Conservation (phyloP, 1,140 invertebrate species). For the Drosophila watanabei region DNA sequence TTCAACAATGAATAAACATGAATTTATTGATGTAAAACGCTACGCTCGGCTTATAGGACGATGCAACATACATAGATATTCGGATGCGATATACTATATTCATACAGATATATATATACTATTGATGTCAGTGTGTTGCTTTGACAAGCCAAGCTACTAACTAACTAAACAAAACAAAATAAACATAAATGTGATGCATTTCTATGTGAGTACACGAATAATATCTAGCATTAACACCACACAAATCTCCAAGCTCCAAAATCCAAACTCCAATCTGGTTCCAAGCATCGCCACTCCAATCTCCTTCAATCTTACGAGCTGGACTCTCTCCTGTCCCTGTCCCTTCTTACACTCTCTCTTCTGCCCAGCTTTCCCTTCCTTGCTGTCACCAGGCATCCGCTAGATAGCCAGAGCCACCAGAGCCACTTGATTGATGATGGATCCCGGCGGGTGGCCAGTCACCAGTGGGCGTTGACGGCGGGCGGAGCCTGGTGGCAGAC, state of each 20-base stretch:
- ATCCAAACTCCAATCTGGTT: neutral
- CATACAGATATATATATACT: constrained; percentile 11
- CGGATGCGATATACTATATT: neutral
- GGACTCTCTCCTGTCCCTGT: constrained; percentile 14
- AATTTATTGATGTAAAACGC: constrained; percentile 41
- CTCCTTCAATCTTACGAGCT: constrained; percentile 32
- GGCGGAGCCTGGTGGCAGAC: constrained; percentile 24
- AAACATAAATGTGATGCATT: constrained; percentile 72
- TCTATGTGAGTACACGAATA: constrained; percentile 47
- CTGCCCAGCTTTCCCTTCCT: neutral
- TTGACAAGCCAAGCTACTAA: constrained; percentile 30
- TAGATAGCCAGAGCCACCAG: constrained; percentile 8
- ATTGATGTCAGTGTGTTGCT: constrained; percentile 37
- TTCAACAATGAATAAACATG: constrained; percentile 24
- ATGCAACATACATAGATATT: neutral
- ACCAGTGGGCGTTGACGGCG: neutral
- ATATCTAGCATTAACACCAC: constrained; percentile 22
- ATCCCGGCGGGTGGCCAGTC: constrained; percentile 20
- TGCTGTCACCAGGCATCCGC: constrained; percentile 14
- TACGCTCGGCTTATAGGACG: neutral
- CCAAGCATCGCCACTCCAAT: neutral
- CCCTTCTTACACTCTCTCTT: neutral
- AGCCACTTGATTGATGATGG: constrained; percentile 60
- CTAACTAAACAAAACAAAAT: constrained; percentile 8
- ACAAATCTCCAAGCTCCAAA: neutral